Evolutionary conservation across 2,888 invertebrate genomes (phyloP).

Genomic region (Celastrina argiolus): DNA sequence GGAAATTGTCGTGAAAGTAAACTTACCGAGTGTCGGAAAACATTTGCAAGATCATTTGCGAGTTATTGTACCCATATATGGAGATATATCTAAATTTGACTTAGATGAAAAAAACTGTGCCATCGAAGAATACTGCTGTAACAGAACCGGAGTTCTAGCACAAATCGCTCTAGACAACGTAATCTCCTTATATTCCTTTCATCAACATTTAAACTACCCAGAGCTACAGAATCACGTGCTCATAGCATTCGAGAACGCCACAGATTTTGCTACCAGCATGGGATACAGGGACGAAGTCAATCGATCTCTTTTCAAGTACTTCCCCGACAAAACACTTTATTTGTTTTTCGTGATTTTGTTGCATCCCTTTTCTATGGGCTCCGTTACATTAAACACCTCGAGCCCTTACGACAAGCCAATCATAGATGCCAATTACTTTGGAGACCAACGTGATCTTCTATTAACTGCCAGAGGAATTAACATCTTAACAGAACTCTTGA

Average conservation of each 20-base stretch:
- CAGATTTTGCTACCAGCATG: background rate
- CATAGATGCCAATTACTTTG: slow-evolving; percentile 81
- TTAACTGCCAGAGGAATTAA: slow-evolving; percentile 44
- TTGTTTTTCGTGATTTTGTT: slow-evolving; percentile 52
- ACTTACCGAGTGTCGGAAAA: slow-evolving; percentile 67
- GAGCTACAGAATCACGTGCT: slow-evolving; percentile 48
- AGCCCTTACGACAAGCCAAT: slow-evolving; percentile 78
- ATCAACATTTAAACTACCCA: slow-evolving; percentile 45
- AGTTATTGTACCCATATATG: slow-evolving; percentile 30
- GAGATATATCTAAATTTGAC: slow-evolving; percentile 27
- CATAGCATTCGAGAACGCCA: slow-evolving; percentile 27
- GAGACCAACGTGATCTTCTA: slow-evolving; percentile 71
- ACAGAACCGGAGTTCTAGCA: slow-evolving; percentile 69
- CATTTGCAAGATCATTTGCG: slow-evolving; percentile 74
- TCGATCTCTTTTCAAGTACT: slow-evolving; percentile 36
- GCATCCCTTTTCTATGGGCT: slow-evolving; percentile 74
- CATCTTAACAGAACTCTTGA: slow-evolving; percentile 44
- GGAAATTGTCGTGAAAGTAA: slow-evolving; percentile 51
- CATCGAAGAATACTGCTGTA: slow-evolving; percentile 64
- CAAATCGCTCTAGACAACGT: slow-evolving; percentile 75
- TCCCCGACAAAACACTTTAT: slow-evolving; percentile 47
- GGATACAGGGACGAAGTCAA: slow-evolving; percentile 3
- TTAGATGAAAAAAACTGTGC: slow-evolving; percentile 46
- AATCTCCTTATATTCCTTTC: slow-evolving; percentile 42
- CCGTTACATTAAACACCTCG: slow-evolving; percentile 71